Conservation (phyloP, 2,888 invertebrate genomes). For the Odontocerum albicorne region DNA sequence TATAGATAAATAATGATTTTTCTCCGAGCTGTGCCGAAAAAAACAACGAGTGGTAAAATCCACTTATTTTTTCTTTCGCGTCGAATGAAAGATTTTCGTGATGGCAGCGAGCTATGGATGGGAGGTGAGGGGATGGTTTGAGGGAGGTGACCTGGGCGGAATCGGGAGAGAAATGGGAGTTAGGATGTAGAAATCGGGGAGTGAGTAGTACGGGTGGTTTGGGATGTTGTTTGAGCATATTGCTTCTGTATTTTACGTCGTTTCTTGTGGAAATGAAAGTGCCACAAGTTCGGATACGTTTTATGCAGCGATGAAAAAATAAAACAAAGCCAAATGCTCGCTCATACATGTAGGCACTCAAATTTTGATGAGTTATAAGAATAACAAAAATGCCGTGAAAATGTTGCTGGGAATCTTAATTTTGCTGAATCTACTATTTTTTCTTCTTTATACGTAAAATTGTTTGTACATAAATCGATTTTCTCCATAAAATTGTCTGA, state of each 20-base stretch:
- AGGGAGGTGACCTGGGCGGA: conserved; percentile 38
- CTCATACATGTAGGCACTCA: no score
- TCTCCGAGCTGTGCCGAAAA: conserved; percentile 31
- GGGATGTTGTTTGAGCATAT: conserved; percentile 55
- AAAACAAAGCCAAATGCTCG: no score
- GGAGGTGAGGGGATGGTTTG: conserved; percentile 32
- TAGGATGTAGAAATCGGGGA: conserved; percentile 41
- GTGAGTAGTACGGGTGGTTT: conserved; percentile 47
- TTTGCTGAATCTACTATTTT: no score
- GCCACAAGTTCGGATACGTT: conserved; percentile 6
- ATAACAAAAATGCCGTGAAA: no score
- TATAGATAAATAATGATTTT: conserved; percentile 37
- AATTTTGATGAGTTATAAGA: no score
- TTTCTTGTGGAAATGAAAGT: conserved; percentile 40
- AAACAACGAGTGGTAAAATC: conserved; percentile 55
- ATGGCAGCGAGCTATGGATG: conserved; percentile 35
- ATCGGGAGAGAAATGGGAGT: conserved; percentile 39
- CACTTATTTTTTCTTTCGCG: conserved; percentile 59
- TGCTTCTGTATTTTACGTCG: conserved; percentile 64
- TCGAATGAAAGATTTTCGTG: conserved; percentile 51
- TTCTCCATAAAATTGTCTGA: no score
- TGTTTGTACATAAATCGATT: no score
- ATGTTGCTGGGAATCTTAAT: no score
- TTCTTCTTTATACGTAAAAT: no score
- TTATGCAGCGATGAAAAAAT: neutral